Conservation (phyloP, 1,140 invertebrate genomes). For the Cyclina sinensis region DNA sequence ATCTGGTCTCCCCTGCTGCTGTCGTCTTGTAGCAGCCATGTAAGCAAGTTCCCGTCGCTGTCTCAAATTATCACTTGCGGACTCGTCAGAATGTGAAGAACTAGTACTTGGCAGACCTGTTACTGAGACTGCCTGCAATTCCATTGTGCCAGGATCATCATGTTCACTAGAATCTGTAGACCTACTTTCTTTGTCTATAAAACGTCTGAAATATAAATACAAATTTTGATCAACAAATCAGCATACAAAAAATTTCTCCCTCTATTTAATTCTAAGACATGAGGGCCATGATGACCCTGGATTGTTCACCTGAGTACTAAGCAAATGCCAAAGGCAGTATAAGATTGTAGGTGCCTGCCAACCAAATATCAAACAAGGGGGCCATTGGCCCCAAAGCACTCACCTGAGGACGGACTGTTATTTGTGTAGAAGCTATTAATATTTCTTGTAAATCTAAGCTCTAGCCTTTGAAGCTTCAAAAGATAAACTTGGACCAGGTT, state of each 20-base stretch:
- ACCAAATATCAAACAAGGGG: too few relatives aligned
- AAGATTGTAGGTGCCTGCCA: too few relatives aligned
- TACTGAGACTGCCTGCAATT: background rate
- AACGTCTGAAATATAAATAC: slow-evolving; percentile 17
- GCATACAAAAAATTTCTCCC: slow-evolving; percentile 67
- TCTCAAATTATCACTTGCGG: slow-evolving; percentile 10
- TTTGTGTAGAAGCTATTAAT: too few relatives aligned
- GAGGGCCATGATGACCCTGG: too few relatives aligned
- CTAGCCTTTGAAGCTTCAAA: too few relatives aligned
- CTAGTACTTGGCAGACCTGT: background rate
- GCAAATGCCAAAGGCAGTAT: too few relatives aligned
- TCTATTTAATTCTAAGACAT: slow-evolving; percentile 86
- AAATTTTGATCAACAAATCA: too few relatives aligned
- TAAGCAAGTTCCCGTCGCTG: slow-evolving; percentile 62
- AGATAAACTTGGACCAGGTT: too few relatives aligned
- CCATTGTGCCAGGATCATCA: background rate
- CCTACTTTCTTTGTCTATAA: background rate
- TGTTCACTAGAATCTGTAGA: background rate
- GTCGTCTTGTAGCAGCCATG: slow-evolving; percentile 32
- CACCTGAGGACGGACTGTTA: too few relatives aligned
- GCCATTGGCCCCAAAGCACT: too few relatives aligned
- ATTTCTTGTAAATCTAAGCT: too few relatives aligned
- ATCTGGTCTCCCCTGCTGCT: background rate
- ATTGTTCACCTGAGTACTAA: too few relatives aligned
- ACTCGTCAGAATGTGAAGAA: background rate